A percentile compares a stretch with the other conserved stretches of the same genome.
These are phyloP conservation scores for Carpatolechia fugitivella DNA, from an alignment of 2,888 invertebrate genomes.

Conservation along the genomic window DNA sequence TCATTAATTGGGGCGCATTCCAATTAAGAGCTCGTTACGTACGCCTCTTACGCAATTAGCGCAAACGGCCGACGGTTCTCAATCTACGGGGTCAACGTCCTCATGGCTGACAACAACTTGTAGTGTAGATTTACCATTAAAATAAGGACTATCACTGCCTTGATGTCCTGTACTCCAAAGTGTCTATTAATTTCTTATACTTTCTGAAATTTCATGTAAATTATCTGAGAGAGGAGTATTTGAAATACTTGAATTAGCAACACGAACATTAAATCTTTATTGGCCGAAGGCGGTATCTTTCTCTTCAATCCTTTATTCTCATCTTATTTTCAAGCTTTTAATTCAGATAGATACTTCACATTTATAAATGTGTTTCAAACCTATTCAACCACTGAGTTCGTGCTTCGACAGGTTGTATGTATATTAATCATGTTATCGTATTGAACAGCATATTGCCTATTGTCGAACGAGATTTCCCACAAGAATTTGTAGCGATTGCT, in stretches of 20 bases:
- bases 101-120: too few relatives aligned
- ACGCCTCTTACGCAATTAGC: constrained; percentile 71
- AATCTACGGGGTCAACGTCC: not conserved
- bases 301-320: too few relatives aligned
- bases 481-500: constrained; percentile 10
- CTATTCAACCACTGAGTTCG: not conserved
- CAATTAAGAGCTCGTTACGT: constrained; percentile 73
- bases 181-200: too few relatives aligned
- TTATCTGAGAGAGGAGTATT: too few relatives aligned
- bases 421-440: constrained; percentile 9
- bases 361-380: not conserved
- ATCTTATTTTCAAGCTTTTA: not conserved
- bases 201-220: too few relatives aligned
- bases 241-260: too few relatives aligned
- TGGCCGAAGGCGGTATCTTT: too few relatives aligned
- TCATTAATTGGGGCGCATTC: constrained; percentile 76
- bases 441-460: constrained; percentile 8
- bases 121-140: too few relatives aligned
- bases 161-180: too few relatives aligned
- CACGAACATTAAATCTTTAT: too few relatives aligned
- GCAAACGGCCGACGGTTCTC: constrained; percentile 33
- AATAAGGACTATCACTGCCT: too few relatives aligned
- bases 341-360: not conserved
- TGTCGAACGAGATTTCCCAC: constrained; percentile 10
- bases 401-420: not conserved